phyloP scores from a whole-genome alignment of 1,140 invertebrate species.

The Andrena cerasifolii region DNA sequence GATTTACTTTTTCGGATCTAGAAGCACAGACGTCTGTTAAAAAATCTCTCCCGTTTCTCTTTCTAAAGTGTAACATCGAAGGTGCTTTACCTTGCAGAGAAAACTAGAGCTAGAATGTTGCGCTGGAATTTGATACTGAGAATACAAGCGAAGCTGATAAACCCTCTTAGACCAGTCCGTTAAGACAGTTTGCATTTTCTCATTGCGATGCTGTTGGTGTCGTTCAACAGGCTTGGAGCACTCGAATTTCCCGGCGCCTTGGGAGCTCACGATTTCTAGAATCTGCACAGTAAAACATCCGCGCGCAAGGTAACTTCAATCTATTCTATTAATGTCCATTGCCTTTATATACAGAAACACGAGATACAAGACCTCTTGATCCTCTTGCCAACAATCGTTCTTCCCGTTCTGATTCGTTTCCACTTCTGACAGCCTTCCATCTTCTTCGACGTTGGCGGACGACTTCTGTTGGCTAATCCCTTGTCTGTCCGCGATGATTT shows the following conservation, averaged over 20 bases:
- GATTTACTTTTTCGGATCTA: slow-evolving; percentile 83
- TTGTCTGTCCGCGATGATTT: slow-evolving; percentile 77
- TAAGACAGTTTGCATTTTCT: slow-evolving; percentile 75
- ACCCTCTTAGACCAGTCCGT: slow-evolving; percentile 85
- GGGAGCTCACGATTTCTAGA: slow-evolving; percentile 70
- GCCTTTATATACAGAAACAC: neutral
- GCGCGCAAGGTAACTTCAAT: neutral
- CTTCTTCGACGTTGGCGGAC: slow-evolving; percentile 60
- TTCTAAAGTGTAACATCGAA: slow-evolving; percentile 5
- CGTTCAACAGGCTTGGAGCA: slow-evolving; percentile 52
- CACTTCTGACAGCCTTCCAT: slow-evolving; percentile 64
- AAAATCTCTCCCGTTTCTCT: too few species aligned
- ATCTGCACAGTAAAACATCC: slow-evolving; percentile 63
- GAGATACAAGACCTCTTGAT: slow-evolving; percentile 81
- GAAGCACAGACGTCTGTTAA: slow-evolving; percentile 5
- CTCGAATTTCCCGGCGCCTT: slow-evolving; percentile 46
- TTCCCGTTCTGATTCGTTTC: slow-evolving; percentile 76
- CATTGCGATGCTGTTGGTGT: slow-evolving; percentile 51
- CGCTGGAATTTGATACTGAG: slow-evolving; percentile 81
- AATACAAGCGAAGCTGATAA: slow-evolving; percentile 84
- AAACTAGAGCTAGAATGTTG: slow-evolving; percentile 38
- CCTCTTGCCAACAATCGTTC: slow-evolving; percentile 81
- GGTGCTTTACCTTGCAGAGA: slow-evolving; percentile 60
- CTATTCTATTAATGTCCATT: slow-evolving; percentile 11
- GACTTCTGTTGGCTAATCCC: slow-evolving; percentile 58